These are phyloP conservation scores for Xestia xanthographa DNA, from an alignment of 2,888 invertebrate species.

Conservation along the genomic window DNA sequence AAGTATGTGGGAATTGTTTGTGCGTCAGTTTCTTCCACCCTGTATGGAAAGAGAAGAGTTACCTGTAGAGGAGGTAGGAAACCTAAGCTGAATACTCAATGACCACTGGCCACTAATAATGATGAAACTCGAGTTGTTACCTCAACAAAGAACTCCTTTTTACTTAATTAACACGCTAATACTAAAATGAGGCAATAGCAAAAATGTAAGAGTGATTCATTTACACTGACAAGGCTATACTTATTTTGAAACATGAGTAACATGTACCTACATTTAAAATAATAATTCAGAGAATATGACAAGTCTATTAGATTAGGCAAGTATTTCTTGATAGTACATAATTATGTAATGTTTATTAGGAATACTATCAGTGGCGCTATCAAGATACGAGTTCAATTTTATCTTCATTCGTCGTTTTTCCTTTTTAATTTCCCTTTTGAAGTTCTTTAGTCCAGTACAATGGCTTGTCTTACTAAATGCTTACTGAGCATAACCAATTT, in stretches of 20 bases:
- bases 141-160: conserved; percentile 54
- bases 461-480: neutral
- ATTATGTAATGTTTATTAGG: conserved; percentile 25
- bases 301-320: conserved; percentile 7
- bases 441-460: neutral
- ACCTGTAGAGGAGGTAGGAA: neutral
- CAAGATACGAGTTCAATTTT: conserved; percentile 2
- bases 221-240: conserved; percentile 50
- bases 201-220: conserved; percentile 52
- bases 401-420: neutral
- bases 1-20: neutral
- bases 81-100: neutral
- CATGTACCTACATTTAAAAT: conserved; percentile 38
- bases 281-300: conserved; percentile 43
- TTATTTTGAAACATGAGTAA: conserved; percentile 61
- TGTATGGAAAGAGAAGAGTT: neutral
- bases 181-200: conserved; percentile 54
- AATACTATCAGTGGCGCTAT: neutral
- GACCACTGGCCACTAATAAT: conserved; percentile 1
- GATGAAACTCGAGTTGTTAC: conserved; percentile 38
- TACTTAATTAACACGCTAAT: conserved; percentile 54
- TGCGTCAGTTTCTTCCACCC: neutral
- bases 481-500: neutral
- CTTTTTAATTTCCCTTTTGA: neutral
- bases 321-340: conserved; percentile 18